A percentile compares a stretch with the other conserved stretches of the same genome.
phyloP scores from a whole-genome alignment of 2,888 invertebrate species.

The Cerastis leucographa region DNA sequence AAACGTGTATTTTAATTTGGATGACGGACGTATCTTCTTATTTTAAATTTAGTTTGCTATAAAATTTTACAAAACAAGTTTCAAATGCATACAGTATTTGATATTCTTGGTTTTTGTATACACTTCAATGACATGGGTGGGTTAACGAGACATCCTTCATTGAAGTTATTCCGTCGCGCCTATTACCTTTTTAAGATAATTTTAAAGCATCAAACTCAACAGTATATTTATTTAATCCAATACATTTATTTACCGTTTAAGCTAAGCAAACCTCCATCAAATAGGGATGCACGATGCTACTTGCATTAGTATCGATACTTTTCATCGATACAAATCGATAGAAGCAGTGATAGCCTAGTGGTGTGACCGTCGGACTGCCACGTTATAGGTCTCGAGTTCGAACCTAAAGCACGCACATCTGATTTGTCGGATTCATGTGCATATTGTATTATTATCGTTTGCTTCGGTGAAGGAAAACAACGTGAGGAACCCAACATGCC shows the following conservation, averaged over 20 bases:
- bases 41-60: background rate
- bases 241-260: constrained; percentile 45
- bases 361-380: too few relatives aligned
- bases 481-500: too few relatives aligned
- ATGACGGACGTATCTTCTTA: too few relatives aligned
- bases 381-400: too few relatives aligned
- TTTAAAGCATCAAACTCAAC: constrained; percentile 26
- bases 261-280: constrained; percentile 38
- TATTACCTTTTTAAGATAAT: constrained; percentile 36
- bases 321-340: background rate
- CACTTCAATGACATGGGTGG: constrained; percentile 23
- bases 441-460: too few relatives aligned
- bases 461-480: too few relatives aligned
- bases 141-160: background rate
- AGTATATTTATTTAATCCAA: constrained; percentile 46
- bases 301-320: background rate
- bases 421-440: too few relatives aligned
- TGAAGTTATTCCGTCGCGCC: background rate
- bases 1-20: too few relatives aligned
- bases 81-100: background rate
- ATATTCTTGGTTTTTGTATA: background rate
- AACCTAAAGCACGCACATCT: too few relatives aligned
- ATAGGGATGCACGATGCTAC: background rate
- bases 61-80: background rate
- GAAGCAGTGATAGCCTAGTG: too few relatives aligned